These are phyloP conservation scores for Leucophenga maculata DNA, from an alignment of 2,888 invertebrate genomes.

Conservation along the genomic window DNA sequence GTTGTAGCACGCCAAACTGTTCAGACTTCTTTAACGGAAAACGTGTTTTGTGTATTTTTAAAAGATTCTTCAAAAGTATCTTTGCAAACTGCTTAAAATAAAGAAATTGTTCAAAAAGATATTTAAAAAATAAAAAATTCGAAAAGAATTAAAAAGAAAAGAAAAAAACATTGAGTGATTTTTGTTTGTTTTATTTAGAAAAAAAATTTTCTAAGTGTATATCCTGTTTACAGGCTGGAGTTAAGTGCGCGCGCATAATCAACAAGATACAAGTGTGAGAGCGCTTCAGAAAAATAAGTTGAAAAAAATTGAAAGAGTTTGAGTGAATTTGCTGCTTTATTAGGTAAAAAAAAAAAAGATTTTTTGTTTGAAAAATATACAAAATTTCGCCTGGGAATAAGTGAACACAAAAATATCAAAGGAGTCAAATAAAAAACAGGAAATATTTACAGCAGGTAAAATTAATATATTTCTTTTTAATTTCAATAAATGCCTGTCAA, in stretches of 20 bases:
- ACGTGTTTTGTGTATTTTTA: neutral
- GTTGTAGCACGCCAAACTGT: constrained; percentile 4
- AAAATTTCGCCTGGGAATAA: too few relatives aligned
- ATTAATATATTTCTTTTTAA: neutral
- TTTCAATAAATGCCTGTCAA: too few relatives aligned
- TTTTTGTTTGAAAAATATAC: neutral
- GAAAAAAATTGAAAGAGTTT: neutral
- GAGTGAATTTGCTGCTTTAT: neutral
- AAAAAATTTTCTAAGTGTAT: neutral
- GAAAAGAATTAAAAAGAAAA: too few relatives aligned
- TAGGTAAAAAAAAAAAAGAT: neutral
- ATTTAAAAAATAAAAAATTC: too few relatives aligned
- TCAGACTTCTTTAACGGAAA: neutral
- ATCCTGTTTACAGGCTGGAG: constrained; percentile 2
- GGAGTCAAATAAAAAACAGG: neutral
- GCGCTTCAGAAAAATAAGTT: neutral
- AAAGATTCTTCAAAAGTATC: too few relatives aligned
- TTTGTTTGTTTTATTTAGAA: neutral
- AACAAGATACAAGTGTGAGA: neutral
- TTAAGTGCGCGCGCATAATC: constrained; percentile 17
- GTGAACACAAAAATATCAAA: neutral
- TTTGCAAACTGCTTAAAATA: too few relatives aligned
- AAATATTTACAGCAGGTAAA: constrained; percentile 9
- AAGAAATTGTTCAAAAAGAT: too few relatives aligned
- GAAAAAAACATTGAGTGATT: constrained; percentile 1